A percentile compares a stretch with the other conserved stretches of the same genome.
Conservation (phyloP, 2,113 vertebrate species). For the Poeciliopsis prolifica region DNA sequence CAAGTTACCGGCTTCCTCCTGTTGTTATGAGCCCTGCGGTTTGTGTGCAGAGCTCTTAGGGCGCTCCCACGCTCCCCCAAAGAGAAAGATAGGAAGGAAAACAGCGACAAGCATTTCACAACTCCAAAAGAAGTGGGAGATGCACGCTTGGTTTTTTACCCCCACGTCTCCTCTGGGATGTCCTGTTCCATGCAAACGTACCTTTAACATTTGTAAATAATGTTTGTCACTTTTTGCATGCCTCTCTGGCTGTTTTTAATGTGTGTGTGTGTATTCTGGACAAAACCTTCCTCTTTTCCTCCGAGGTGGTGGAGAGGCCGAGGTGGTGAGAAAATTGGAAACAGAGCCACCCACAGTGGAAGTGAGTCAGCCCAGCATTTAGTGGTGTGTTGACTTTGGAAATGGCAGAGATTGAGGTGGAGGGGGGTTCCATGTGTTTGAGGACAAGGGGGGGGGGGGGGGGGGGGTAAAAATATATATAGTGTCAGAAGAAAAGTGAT, state of each 20-base stretch:
- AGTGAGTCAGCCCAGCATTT: constrained; percentile 74
- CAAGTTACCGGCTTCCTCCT: constrained; percentile 80
- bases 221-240: constrained; percentile 23
- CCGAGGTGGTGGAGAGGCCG: constrained; percentile 65
- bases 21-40: constrained; percentile 79
- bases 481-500: constrained; percentile 38
- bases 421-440: constrained; percentile 7
- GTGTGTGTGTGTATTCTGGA: constrained; percentile 50
- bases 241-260: constrained; percentile 38
- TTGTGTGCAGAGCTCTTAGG: constrained; percentile 64
- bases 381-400: constrained; percentile 73
- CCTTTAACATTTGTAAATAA: constrained; percentile 42
- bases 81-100: constrained; percentile 77
- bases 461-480: constrained; percentile 20
- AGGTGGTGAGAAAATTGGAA: constrained; percentile 82
- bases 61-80: constrained; percentile 73
- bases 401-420: constrained; percentile 48
- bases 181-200: constrained; percentile 24
- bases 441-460: neutral
- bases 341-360: constrained; percentile 80
- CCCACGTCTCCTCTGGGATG: constrained; percentile 9
- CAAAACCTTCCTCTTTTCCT: constrained; percentile 56
- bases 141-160: constrained; percentile 10
- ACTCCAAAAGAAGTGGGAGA: constrained; percentile 51
- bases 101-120: constrained; percentile 67